A percentile compares a stretch with the other conserved stretches of the same genome.
Conservation (phyloP, 1,140 invertebrate species). For the Papilio aristodemus region DNA sequence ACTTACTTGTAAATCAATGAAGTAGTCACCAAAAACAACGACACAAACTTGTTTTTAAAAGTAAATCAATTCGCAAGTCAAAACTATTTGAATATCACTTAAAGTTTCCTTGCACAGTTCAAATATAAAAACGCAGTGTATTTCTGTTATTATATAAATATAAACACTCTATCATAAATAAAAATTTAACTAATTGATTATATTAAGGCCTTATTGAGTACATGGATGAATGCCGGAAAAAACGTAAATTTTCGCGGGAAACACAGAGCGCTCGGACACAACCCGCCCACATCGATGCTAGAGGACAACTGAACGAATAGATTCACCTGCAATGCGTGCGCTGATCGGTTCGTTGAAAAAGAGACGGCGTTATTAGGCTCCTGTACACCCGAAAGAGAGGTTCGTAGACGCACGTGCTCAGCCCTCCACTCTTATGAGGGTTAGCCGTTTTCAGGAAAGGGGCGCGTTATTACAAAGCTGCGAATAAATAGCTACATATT, state of each 20-base stretch:
- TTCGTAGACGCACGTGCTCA: conserved; percentile 63
- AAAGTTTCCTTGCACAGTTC: conserved; percentile 11
- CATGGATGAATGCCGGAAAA: conserved; percentile 1
- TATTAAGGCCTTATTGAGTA: not conserved
- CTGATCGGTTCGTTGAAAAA: conserved; percentile 58
- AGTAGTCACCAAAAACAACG: conserved; percentile 10
- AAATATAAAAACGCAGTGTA: conserved; percentile 14
- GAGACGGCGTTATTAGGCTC: conserved; percentile 42
- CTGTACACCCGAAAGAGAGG: conserved; percentile 40
- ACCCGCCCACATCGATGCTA: conserved; percentile 53
- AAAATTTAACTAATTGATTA: not conserved
- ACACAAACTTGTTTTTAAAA: conserved; percentile 13
- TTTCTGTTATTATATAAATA: not conserved
- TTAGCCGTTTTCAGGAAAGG: conserved; percentile 68
- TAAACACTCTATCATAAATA: conserved; percentile 9
- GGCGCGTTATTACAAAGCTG: conserved; percentile 69
- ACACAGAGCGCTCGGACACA: conserved; percentile 43
- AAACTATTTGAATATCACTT: conserved; percentile 17
- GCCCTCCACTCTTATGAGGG: conserved; percentile 47
- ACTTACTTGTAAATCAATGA: conserved; percentile 28
- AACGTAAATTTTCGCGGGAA: conserved; percentile 76
- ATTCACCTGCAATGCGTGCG: conserved; percentile 78
- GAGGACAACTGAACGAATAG: conserved; percentile 59
- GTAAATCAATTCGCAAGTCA: not conserved
- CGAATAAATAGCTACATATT: conserved; percentile 65